These are phyloP conservation scores for Diabrotica virgifera DNA, from an alignment of 1,140 invertebrate species.

Conservation along the genomic window DNA sequence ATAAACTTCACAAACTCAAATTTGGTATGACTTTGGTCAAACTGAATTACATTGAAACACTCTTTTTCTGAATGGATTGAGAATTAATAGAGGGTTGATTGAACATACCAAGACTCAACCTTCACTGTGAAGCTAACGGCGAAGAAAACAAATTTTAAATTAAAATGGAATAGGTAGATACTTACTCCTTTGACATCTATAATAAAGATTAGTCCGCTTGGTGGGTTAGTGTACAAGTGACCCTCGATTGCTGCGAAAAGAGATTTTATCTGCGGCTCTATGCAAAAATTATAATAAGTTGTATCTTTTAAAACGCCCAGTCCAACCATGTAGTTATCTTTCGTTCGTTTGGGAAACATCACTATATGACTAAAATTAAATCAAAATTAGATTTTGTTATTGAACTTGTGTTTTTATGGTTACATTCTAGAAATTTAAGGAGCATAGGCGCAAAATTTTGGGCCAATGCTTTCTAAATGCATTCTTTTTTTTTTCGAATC, in stretches of 20 bases:
- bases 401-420: no score
- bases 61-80: background rate
- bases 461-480: no score
- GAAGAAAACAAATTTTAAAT: slow-evolving; percentile 5
- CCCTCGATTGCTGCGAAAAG: slow-evolving; percentile 58
- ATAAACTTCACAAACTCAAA: no score
- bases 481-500: no score
- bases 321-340: slow-evolving; percentile 58
- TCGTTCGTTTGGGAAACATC: slow-evolving; percentile 56
- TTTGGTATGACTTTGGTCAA: no score
- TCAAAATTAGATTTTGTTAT: no score
- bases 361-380: slow-evolving; percentile 28
- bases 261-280: slow-evolving; percentile 58
- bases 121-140: background rate
- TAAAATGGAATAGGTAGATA: background rate
- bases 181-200: slow-evolving; percentile 60
- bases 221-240: slow-evolving; percentile 35
- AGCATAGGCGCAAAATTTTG: no score
- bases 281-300: slow-evolving; percentile 57
- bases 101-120: background rate
- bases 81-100: no score
- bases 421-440: no score
- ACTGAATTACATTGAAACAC: no score
- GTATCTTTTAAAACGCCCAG: slow-evolving; percentile 58
- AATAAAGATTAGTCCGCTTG: slow-evolving; percentile 55